Conservation (phyloP, 1,140 invertebrate species). For the Tetranychus cinnabarinus region DNA sequence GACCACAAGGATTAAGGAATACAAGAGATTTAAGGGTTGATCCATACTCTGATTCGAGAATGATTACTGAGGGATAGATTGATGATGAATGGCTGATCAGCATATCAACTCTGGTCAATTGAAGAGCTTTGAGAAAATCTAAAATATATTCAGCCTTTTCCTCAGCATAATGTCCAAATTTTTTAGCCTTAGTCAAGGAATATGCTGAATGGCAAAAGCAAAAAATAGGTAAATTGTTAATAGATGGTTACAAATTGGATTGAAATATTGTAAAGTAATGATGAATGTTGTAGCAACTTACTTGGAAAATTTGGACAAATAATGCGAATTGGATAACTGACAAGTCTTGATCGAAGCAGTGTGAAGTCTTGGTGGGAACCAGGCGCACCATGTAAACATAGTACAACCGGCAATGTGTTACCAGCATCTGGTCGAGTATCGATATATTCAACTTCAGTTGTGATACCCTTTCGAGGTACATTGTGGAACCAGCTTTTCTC, state of each 20-base stretch:
- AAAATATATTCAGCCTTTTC: slow-evolving; percentile 10
- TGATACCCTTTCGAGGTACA: neutral
- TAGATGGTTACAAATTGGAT: too few relatives aligned
- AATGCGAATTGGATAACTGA: neutral
- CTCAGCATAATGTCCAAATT: slow-evolving; percentile 10
- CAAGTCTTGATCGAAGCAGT: neutral
- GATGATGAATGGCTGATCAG: slow-evolving; percentile 10
- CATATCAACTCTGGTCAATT: slow-evolving; percentile 8
- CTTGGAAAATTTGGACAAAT: neutral
- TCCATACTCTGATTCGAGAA: slow-evolving; percentile 3
- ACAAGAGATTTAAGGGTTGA: slow-evolving; percentile 5
- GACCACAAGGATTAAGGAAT: slow-evolving; percentile 9
- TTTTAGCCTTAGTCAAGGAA: neutral
- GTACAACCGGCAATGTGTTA: neutral
- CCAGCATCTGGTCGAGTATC: slow-evolving; percentile 1
- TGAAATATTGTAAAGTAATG: too few relatives aligned
- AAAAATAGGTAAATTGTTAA: neutral
- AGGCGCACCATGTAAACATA: slow-evolving; percentile 4
- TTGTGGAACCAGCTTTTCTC: neutral
- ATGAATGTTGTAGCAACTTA: neutral
- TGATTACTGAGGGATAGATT: slow-evolving; percentile 7
- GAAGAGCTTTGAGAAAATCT: slow-evolving; percentile 10
- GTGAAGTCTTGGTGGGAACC: neutral
- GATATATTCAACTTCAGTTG: neutral
- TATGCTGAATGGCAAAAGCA: neutral